Base-by-base conservation (phyloP, 2,113 vertebrate genomes). In the Larimichthys crocea region DNA sequence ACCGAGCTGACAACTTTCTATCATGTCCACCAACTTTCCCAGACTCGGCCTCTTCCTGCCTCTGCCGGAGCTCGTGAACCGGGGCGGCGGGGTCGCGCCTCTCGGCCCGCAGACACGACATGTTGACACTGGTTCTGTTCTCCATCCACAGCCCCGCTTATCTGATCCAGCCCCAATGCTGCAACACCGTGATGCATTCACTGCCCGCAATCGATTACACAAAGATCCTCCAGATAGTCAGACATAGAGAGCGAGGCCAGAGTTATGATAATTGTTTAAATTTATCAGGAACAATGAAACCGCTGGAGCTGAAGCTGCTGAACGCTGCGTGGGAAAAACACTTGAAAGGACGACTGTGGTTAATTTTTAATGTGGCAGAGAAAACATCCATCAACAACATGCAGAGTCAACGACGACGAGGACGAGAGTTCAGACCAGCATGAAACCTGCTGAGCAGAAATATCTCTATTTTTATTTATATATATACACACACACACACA, bases 1-100 rank as follows among this genome's bases (percentile, higher is more conserved):
- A 83, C 60, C 40, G 22, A 89, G 82, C 80, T 85, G 91, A 92
- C 89, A 92, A 87, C 90, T 91, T 94, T 93, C 91, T 89, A 84
- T 91, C 86, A 79, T 90, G 82, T 90, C 19, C 76, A 89, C 83
- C 69, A 90, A 92, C 83, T 92, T 94, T 94, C 93, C 92, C 94
- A 95, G 91, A 84, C 86, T 56, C 79, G 44, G 44, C 44, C 44
- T 46, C 44, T 46, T 46, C 44, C 44, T 46, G 44, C 35, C 31
- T 35, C 31, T 35, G 52, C 72, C 77, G 14, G 48, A 56, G 63
- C 70, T 84, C 80, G 88, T 93, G 90, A 91, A 93, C 93, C 91
- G 90, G 65, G 44, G 66, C 68, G n/a, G 31, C 31, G 14, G 4
- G 46, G 46, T 16, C 46, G 14, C 16, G 46, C 46, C 46, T 49